Percentiles rank a stretch among this genome's conserved stretches.
phyloP scores from a whole-genome alignment of 2,797 vertebrate genomes.

The Euthynnus affinis region DNA sequence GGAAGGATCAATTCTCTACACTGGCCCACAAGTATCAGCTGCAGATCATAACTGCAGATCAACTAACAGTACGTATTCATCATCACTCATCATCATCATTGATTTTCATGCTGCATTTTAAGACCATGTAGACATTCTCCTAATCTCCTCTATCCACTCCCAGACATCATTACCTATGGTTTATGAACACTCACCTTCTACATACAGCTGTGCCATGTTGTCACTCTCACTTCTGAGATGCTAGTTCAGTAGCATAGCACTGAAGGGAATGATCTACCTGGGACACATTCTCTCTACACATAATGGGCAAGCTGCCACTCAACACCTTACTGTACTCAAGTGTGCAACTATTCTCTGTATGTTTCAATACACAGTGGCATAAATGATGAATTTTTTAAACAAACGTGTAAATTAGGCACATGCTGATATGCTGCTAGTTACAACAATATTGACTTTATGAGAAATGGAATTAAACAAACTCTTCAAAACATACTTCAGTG shows the following conservation, averaged over 20 bases:
- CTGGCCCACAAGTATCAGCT: background rate
- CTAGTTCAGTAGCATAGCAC: background rate
- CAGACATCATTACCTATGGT: background rate
- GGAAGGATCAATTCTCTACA: background rate
- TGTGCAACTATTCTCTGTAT: background rate
- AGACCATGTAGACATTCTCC: background rate
- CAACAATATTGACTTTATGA: no score
- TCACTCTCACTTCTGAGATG: background rate
- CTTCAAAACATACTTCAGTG: no score
- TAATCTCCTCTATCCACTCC: background rate
- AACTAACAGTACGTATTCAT: background rate
- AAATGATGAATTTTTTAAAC: no score
- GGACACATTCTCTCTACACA: background rate
- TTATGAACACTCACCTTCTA: slow-evolving; percentile 14
- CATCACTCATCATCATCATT: background rate
- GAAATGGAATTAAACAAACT: no score
- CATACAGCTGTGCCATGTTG: background rate
- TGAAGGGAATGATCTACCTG: background rate
- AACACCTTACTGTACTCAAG: background rate
- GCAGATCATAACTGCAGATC: background rate
- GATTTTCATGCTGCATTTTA: background rate
- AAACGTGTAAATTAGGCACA: no score
- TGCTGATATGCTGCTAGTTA: no score
- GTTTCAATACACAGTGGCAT: no score
- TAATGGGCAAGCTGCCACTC: background rate